phyloP scores from a whole-genome alignment of 2,113 vertebrate species.

The Seriola quinqueradiata region DNA sequence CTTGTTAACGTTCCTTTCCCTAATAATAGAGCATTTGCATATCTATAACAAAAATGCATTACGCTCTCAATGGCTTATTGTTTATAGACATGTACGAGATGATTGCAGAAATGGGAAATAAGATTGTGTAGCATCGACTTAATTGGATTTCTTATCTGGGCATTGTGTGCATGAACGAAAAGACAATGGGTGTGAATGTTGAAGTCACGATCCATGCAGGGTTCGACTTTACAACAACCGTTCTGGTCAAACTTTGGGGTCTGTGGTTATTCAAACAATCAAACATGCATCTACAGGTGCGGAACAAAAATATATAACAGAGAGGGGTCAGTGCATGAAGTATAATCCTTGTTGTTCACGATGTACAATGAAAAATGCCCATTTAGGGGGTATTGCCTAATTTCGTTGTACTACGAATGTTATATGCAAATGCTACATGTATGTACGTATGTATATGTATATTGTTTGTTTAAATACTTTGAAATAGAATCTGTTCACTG shows the following conservation, averaged over 20 bases:
- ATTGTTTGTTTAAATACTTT: no score
- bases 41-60: conserved; percentile 72
- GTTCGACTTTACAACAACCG: conserved; percentile 42
- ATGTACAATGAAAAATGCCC: no score
- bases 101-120: conserved; percentile 72
- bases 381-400: no score
- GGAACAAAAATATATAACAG: neutral
- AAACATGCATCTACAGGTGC: neutral
- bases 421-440: no score
- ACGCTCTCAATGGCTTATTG: conserved; percentile 70
- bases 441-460: no score
- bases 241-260: conserved; percentile 26
- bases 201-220: conserved; percentile 39
- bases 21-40: conserved; percentile 79
- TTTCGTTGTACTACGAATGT: no score
- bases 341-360: no score
- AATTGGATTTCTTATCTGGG: conserved; percentile 84
- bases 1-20: conserved; percentile 38
- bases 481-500: no score
- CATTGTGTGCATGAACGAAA: conserved; percentile 65
- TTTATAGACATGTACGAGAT: conserved; percentile 73
- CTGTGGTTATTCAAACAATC: neutral
- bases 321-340: neutral
- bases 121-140: conserved; percentile 61
- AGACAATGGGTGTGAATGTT: conserved; percentile 14